Evolutionary conservation across 2,888 invertebrate genomes (phyloP).

Genomic region (Heliothis peltigera): DNA sequence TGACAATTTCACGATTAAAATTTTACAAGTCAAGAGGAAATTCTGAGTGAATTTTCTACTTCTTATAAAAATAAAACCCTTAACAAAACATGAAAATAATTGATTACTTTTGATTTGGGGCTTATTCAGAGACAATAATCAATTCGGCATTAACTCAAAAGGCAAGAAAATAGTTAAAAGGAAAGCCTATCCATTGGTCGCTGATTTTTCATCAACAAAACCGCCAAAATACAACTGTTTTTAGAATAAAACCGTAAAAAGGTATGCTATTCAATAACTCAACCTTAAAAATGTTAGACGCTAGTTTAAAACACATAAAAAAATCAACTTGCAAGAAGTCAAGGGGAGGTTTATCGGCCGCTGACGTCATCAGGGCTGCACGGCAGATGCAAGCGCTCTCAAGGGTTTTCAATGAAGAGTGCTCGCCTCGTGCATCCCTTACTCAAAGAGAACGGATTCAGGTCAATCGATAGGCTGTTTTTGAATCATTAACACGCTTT

Average conservation of each 20-base stretch:
- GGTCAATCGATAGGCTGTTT: conserved; percentile 71
- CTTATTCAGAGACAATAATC: no score
- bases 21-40: no score
- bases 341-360: conserved; percentile 32
- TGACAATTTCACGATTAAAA: no score
- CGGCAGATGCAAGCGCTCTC: conserved; percentile 47
- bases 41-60: no score
- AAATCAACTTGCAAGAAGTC: conserved; percentile 16
- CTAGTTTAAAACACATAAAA: neutral
- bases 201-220: no score
- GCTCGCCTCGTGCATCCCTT: conserved; percentile 54
- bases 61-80: neutral
- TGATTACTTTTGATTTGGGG: no score
- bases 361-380: conserved; percentile 56
- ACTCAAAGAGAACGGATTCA: conserved; percentile 67
- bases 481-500: conserved; percentile 21
- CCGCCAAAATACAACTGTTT: no score
- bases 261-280: neutral
- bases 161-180: no score
- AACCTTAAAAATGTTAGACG: neutral
- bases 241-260: no score
- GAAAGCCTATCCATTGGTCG: no score
- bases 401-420: conserved; percentile 51
- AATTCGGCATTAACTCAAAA: no score
- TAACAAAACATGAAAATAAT: no score